A percentile compares a stretch with the other conserved stretches of the same genome.
These are phyloP conservation scores for Tokudaia muenninki DNA, from an alignment of 2,797 vertebrate species.

Conservation along the genomic window DNA sequence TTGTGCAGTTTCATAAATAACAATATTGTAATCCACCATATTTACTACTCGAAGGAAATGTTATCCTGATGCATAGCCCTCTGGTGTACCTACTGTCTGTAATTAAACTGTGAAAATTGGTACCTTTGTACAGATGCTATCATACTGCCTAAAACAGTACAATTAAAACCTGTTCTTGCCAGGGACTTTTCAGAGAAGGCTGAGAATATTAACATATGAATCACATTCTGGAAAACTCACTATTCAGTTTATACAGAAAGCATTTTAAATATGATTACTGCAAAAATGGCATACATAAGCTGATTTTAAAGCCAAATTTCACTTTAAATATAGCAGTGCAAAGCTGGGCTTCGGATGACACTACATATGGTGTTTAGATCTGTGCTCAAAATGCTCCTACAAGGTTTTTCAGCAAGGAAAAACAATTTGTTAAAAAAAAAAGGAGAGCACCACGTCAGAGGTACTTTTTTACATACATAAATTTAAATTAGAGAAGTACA, in stretches of 20 bases:
- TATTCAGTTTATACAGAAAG: constrained; percentile 59
- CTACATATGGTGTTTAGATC: constrained; percentile 65
- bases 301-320: constrained; percentile 61
- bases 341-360: constrained; percentile 54
- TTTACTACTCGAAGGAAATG: constrained; percentile 28
- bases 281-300: constrained; percentile 32
- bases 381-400: constrained; percentile 52
- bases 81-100: background rate
- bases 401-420: constrained; percentile 32
- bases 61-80: background rate
- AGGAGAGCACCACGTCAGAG: constrained; percentile 3
- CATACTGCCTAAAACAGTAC: constrained; percentile 34
- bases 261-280: constrained; percentile 55
- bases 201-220: constrained; percentile 33
- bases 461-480: constrained; percentile 60
- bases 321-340: constrained; percentile 41
- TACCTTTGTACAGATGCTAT: background rate
- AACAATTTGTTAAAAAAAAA: constrained; percentile 29
- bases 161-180: constrained; percentile 1
- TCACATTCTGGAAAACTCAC: constrained; percentile 18
- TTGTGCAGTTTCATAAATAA: background rate
- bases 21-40: background rate
- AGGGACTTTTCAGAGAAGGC: constrained; percentile 1
- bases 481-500: constrained; percentile 61
- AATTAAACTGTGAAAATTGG: constrained; percentile 51